These are phyloP conservation scores for Ophiothrix spiculata DNA, from an alignment of 35 echinoderm and acorn worm species.

Conservation along the genomic window DNA sequence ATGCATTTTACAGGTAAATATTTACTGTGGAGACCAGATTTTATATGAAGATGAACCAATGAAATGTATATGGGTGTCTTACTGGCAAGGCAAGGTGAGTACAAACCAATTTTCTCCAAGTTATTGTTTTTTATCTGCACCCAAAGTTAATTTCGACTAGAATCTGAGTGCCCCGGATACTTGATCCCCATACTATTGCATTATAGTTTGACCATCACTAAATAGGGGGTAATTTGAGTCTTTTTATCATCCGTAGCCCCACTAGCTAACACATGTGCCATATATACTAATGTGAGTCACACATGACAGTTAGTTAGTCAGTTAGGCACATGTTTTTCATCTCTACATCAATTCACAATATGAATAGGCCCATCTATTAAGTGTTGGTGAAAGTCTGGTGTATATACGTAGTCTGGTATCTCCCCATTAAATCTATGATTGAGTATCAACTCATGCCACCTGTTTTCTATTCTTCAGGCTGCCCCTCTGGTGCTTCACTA, in stretches of 20 bases:
- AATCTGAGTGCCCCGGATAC: too few species aligned
- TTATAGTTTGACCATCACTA: too few species aligned
- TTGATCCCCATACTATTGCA: too few species aligned
- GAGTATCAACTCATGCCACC: too few species aligned
- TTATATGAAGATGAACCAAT: constrained; percentile 80
- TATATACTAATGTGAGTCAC: too few species aligned
- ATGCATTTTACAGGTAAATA: constrained; percentile 52
- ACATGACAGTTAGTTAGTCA: background rate
- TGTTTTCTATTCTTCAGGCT: constrained; percentile 25
- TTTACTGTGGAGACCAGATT: constrained; percentile 74
- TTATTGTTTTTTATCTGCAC: too few species aligned
- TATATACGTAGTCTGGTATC: background rate
- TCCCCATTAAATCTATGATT: background rate
- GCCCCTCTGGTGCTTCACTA: constrained; percentile 57
- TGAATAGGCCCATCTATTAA: background rate
- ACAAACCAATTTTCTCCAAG: background rate
- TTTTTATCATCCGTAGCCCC: too few species aligned
- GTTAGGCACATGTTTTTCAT: background rate
- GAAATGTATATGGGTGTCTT: constrained; percentile 87
- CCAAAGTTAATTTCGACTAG: too few species aligned
- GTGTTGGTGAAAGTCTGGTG: background rate
- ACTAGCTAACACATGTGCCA: too few species aligned
- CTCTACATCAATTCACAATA: background rate
- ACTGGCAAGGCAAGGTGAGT: constrained; percentile 82
- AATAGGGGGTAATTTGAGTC: too few species aligned